Evolutionary conservation across 2,797 vertebrate species (phyloP), one percentile per base, ranked within the genome.

Genomic region (Chelmon rostratus): DNA sequence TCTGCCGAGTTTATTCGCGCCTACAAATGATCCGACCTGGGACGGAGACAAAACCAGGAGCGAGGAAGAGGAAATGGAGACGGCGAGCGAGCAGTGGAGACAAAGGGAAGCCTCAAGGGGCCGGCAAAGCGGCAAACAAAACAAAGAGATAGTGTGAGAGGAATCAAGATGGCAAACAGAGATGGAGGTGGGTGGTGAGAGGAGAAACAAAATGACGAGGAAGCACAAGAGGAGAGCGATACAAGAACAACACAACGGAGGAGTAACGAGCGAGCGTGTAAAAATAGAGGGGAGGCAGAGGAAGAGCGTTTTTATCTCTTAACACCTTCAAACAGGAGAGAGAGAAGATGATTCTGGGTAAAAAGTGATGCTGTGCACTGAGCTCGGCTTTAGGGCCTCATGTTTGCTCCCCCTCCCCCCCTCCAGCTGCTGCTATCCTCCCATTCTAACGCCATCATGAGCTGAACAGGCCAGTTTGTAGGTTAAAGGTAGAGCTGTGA

Each of bases 111-210:
- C 79, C 71, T 79, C 33, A 1, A 58, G 80, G 80, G 70, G 63
- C 65, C 81, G 21, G 16, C 66, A 57, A 74, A 68, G 67, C 68
- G 25, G 69, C 75, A 79, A 88, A 81, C 79, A 79, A 23, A 59
- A 46, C 8, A 50, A 68, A 53, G 49, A 66, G 80, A 70, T 50
- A 18, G 52, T 31, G 63, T 6, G 61, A 80, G 59, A 67, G 28
- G 64, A 78, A 67, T 72, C 66, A 67, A 79, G 73, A 85, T 73
- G 78, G 69, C 58, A 83, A 73, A 81, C 49, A 78, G 52, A 76
- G 63, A 65, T 46, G 15, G 49, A 6, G 11, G 66, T 15, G 28
- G 68, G 53, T 8, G 42, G 58, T 25, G 81, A 73, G 49, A 78
- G 46, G n/a, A 57, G n/a, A 78, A 47, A 70, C 35, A 78, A 56